A percentile compares a stretch with the other conserved stretches of the same genome.
Conservation (phyloP, 2,797 vertebrate species). For the Nannoperca australis region DNA sequence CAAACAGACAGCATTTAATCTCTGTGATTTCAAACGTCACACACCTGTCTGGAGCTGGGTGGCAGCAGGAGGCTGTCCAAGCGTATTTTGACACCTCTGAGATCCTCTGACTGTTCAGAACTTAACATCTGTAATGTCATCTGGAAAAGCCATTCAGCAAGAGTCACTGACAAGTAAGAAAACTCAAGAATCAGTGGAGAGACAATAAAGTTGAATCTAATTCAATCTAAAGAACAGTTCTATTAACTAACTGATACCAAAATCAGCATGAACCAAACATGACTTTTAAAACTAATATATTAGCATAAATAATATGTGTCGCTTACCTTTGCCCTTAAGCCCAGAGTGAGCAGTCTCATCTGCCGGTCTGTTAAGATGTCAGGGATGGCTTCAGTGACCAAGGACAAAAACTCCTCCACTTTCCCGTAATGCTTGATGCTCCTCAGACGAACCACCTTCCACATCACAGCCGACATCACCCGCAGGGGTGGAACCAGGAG, state of each 20-base stretch:
- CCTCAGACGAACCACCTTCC: conserved; percentile 66
- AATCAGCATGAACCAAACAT: not conserved
- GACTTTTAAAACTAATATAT: too few relatives aligned
- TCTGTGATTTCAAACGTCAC: not conserved
- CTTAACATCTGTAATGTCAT: conserved; percentile 57
- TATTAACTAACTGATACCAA: too few relatives aligned
- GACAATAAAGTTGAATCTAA: not conserved
- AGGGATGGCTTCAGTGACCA: conserved; percentile 72
- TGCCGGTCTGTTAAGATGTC: conserved; percentile 65
- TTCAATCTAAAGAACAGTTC: too few relatives aligned
- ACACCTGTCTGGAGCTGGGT: conserved; percentile 47
- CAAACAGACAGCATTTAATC: not conserved
- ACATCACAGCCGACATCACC: conserved; percentile 74
- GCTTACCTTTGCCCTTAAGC: conserved; percentile 73
- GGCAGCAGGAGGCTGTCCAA: conserved; percentile 37
- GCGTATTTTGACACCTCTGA: conserved; percentile 30
- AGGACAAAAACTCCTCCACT: conserved; percentile 74
- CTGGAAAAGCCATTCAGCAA: conserved; percentile 36
- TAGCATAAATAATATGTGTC: not conserved
- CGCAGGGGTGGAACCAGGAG: conserved; percentile 74
- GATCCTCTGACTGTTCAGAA: conserved; percentile 51
- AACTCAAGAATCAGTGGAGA: not conserved
- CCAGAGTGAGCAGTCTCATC: conserved; percentile 69
- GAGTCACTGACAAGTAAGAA: not conserved
- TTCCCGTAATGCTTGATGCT: conserved; percentile 69